phyloP scores from a whole-genome alignment of 2,888 invertebrate genomes.

The Drosophila monieri region DNA sequence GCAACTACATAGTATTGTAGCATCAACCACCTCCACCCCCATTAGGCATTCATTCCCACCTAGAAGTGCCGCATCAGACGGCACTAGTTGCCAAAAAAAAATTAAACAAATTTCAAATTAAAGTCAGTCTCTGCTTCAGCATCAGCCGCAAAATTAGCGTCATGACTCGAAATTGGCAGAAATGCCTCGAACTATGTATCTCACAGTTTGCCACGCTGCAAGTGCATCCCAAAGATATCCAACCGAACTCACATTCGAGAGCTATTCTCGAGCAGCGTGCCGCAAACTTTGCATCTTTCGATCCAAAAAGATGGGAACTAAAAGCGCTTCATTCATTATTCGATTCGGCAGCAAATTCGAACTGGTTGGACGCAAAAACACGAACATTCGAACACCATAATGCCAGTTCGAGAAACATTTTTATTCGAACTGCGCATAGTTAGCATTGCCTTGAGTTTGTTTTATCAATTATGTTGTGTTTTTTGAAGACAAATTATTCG shows the following conservation, averaged over 20 bases:
- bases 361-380: neutral
- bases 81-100: slow-evolving; percentile 32
- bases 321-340: slow-evolving; percentile 4
- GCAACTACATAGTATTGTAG: slow-evolving; percentile 6
- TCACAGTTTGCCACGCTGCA: slow-evolving; percentile 17
- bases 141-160: slow-evolving; percentile 39
- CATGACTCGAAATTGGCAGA: slow-evolving; percentile 30
- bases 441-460: slow-evolving; percentile 16
- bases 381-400: neutral
- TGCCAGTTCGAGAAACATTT: neutral
- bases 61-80: slow-evolving; percentile 16
- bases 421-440: slow-evolving; percentile 5
- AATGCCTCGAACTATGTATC: neutral
- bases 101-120: slow-evolving; percentile 36
- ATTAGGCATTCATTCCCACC: slow-evolving; percentile 24
- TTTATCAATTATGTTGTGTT: neutral
- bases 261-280: slow-evolving; percentile 5
- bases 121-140: slow-evolving; percentile 26
- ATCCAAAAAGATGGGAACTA: slow-evolving; percentile 14
- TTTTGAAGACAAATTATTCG: neutral
- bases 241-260: too few species aligned
- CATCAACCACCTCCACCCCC: slow-evolving; percentile 19
- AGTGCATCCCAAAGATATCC: slow-evolving; percentile 2
- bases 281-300: slow-evolving; percentile 30
- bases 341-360: neutral